A percentile compares a stretch with the other conserved stretches of the same genome.
phyloP scores from a whole-genome alignment of 2,888 invertebrate genomes.

The Nemotelus nigrinus region DNA sequence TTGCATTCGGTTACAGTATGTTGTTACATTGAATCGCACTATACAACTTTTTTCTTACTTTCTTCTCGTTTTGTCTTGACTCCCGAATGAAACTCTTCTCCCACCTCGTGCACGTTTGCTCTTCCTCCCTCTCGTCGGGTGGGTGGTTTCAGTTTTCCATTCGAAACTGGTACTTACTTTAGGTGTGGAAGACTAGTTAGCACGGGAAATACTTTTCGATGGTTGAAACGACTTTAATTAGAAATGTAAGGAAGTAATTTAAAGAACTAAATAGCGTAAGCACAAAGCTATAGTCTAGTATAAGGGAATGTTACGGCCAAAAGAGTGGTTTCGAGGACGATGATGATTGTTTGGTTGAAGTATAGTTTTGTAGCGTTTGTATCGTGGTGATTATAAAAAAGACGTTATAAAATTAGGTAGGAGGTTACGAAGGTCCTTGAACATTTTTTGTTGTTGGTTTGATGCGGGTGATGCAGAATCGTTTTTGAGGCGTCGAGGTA shows the following conservation, averaged over 20 bases:
- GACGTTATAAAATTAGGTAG: not conserved
- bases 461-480: no score
- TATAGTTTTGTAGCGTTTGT: not conserved
- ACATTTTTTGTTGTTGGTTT: no score
- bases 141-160: no score
- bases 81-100: no score
- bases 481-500: no score
- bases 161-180: not conserved
- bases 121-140: no score
- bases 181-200: not conserved
- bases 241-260: slow-evolving; percentile 49
- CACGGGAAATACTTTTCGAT: slow-evolving; percentile 15
- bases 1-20: slow-evolving; percentile 31
- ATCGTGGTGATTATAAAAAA: slow-evolving; percentile 13
- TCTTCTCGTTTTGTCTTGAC: not conserved
- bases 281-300: not conserved
- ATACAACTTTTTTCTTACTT: not conserved
- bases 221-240: slow-evolving; percentile 46
- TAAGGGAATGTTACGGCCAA: no score
- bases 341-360: slow-evolving; percentile 26
- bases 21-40: slow-evolving; percentile 25
- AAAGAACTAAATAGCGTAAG: slow-evolving; percentile 26
- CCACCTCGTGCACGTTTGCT: no score
- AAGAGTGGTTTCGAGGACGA: not conserved
- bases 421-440: not conserved